phyloP scores from a whole-genome alignment of 1,140 invertebrate genomes.

The Drosophila sp. region DNA sequence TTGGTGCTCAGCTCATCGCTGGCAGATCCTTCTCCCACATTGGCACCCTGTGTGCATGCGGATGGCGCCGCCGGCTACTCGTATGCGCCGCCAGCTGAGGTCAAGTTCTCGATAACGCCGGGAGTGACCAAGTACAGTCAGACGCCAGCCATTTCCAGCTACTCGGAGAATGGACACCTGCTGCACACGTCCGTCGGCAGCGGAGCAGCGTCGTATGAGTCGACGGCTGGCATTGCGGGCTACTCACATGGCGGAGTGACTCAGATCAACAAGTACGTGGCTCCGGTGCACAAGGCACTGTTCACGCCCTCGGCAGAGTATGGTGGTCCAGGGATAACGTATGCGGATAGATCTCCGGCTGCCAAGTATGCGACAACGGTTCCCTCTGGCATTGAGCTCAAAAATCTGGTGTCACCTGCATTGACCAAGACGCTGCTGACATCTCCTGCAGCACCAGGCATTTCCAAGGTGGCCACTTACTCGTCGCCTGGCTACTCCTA shows the following conservation, averaged over 20 bases:
- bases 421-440: conserved; percentile 54
- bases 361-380: conserved; percentile 76
- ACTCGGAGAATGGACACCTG: conserved; percentile 69
- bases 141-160: conserved; percentile 66
- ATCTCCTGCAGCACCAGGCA: conserved; percentile 36
- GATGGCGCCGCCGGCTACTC: conserved; percentile 58
- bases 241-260: conserved; percentile 60
- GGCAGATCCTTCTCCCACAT: conserved; percentile 63
- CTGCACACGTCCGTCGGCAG: conserved; percentile 69
- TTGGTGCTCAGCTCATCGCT: conserved; percentile 56
- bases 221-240: conserved; percentile 55
- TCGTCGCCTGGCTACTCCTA: conserved; percentile 62
- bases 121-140: conserved; percentile 68
- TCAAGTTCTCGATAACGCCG: conserved; percentile 78
- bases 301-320: conserved; percentile 68
- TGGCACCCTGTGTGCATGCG: conserved; percentile 69
- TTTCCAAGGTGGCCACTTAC: conserved; percentile 65
- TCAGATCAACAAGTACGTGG: conserved; percentile 68
- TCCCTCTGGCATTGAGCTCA: conserved; percentile 76
- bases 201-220: conserved; percentile 60
- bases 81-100: conserved; percentile 65
- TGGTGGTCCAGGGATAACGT: conserved; percentile 64
- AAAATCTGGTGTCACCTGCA: conserved; percentile 68
- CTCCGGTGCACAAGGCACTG: conserved; percentile 61
- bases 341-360: conserved; percentile 80